Evolutionary conservation across 2,888 invertebrate genomes (phyloP).

Genomic region (Ichneumoninae sp.): DNA sequence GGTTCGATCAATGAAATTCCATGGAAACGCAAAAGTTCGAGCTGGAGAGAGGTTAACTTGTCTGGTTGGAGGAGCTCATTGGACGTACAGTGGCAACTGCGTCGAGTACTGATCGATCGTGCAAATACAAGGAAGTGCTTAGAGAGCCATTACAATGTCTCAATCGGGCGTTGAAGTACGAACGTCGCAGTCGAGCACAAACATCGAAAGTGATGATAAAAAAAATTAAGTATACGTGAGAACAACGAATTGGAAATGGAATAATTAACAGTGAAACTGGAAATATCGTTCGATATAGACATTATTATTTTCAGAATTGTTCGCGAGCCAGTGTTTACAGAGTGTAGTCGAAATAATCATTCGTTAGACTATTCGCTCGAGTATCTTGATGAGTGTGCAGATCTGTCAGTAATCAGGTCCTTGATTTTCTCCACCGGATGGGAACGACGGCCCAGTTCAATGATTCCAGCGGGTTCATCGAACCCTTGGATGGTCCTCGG

Average conservation of each 20-base stretch:
- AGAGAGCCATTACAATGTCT: slow-evolving; percentile 57
- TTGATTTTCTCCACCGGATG: background rate
- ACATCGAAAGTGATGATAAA: background rate
- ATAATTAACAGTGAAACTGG: slow-evolving; percentile 1
- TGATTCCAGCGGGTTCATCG: background rate
- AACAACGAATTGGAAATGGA: background rate
- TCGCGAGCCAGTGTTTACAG: slow-evolving; percentile 33
- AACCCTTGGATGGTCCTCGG: background rate
- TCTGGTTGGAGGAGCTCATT: slow-evolving; percentile 51
- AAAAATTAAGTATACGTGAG: slow-evolving; percentile 8
- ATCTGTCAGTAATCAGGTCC: background rate
- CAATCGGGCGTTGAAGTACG: slow-evolving; percentile 8
- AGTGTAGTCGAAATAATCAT: slow-evolving; percentile 6
- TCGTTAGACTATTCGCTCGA: slow-evolving; percentile 4
- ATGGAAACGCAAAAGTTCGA: slow-evolving; percentile 61
- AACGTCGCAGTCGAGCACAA: background rate
- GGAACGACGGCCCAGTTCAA: background rate
- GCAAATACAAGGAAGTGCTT: slow-evolving; percentile 56
- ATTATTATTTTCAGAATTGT: slow-evolving; percentile 52
- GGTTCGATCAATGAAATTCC: slow-evolving; percentile 36
- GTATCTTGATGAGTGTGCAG: background rate
- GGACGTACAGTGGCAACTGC: slow-evolving; percentile 20
- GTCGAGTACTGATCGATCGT: slow-evolving; percentile 62
- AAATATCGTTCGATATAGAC: slow-evolving; percentile 24
- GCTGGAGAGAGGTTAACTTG: slow-evolving; percentile 56